These are phyloP conservation scores for Asteroscopus sphinx DNA, from an alignment of 2,888 invertebrate genomes.

Conservation along the genomic window DNA sequence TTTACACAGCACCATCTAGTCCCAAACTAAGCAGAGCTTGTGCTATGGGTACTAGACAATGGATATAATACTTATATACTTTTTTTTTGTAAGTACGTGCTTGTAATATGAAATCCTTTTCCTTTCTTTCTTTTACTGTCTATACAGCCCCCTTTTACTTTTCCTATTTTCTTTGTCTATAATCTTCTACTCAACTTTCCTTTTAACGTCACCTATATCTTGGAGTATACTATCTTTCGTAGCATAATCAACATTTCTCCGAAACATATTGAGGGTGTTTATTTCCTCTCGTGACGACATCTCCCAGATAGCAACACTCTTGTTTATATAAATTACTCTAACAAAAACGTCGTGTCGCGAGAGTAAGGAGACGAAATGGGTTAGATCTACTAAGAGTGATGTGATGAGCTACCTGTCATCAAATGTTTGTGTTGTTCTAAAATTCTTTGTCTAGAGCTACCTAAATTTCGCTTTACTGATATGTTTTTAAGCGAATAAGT, in stretches of 20 bases:
- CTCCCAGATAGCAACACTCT: slow-evolving; percentile 40
- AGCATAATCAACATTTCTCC: slow-evolving; percentile 46
- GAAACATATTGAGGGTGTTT: slow-evolving; percentile 28
- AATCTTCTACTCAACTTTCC: slow-evolving; percentile 12
- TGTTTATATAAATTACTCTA: slow-evolving; percentile 49
- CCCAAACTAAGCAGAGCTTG: no score
- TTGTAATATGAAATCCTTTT: no score
- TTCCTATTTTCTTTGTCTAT: slow-evolving; percentile 3
- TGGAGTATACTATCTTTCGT: slow-evolving; percentile 36
- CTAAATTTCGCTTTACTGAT: no score
- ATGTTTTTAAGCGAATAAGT: no score
- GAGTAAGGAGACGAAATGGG: slow-evolving; percentile 16
- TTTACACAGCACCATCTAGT: no score
- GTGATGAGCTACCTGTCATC: not conserved
- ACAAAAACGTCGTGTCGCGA: slow-evolving; percentile 42
- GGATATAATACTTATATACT: no score
- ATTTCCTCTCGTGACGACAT: slow-evolving; percentile 32
- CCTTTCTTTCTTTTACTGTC: no score
- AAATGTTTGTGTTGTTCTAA: not conserved
- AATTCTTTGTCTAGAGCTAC: not conserved
- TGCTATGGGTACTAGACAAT: no score
- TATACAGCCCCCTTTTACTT: slow-evolving; percentile 16
- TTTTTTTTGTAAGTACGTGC: no score
- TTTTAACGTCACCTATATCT: slow-evolving; percentile 26
- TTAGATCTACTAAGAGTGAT: not conserved